Percentiles rank a stretch among this genome's conserved stretches.
Evolutionary conservation across 2,888 invertebrate species (phyloP).

Genomic region (Epinotia bilunana): DNA sequence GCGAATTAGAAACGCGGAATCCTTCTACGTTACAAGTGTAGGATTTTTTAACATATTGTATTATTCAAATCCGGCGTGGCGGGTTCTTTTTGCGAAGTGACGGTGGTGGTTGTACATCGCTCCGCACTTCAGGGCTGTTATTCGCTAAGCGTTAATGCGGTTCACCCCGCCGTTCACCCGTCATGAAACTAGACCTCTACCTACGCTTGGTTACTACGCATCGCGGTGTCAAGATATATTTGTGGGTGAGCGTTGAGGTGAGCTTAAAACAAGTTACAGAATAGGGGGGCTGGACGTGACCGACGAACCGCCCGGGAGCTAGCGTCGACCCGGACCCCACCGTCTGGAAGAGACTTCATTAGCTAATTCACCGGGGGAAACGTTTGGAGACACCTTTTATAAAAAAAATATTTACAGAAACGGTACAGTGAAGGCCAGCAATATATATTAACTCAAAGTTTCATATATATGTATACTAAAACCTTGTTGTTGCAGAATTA

Average conservation of each 20-base stretch:
- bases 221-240: no score
- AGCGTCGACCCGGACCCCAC: conserved; percentile 49
- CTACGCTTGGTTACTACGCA: no score
- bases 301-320: conserved; percentile 64
- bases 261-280: no score
- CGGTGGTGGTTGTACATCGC: conserved; percentile 79
- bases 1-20: conserved; percentile 33
- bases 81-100: conserved; percentile 79
- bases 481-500: no score
- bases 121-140: conserved; percentile 82
- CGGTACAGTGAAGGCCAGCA: neutral
- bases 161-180: no score
- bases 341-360: conserved; percentile 62
- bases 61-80: conserved; percentile 78
- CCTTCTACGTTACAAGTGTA: conserved; percentile 33
- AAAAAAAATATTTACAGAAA: neutral
- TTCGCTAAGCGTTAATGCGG: no score
- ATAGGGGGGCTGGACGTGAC: no score
- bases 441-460: no score
- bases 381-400: neutral
- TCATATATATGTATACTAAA: no score
- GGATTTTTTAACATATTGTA: conserved; percentile 66
- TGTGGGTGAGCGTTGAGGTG: no score
- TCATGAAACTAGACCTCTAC: no score
- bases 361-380: neutral